These are phyloP conservation scores for Xanthia icteritia DNA, from an alignment of 2,888 invertebrate genomes.

Conservation along the genomic window DNA sequence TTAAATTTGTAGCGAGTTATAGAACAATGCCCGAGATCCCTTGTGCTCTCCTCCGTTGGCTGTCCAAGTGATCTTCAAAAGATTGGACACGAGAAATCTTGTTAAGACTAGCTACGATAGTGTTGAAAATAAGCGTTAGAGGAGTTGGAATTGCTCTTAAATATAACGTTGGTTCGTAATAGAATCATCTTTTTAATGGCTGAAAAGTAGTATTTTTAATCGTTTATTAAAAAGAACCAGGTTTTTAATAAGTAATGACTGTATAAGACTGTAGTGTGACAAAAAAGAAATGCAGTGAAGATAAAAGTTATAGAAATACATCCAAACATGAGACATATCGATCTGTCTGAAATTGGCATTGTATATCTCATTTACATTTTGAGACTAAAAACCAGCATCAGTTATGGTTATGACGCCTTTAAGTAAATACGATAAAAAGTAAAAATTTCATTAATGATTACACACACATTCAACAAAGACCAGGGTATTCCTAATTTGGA, in stretches of 20 bases:
- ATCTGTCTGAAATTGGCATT: neutral
- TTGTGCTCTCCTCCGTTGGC: conserved; percentile 34
- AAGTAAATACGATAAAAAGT: neutral
- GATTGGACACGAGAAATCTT: conserved; percentile 56
- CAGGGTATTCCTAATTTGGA: neutral
- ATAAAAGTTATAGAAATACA: neutral
- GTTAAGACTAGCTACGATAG: conserved; percentile 26
- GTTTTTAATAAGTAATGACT: too few relatives aligned
- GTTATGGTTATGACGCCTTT: too few relatives aligned
- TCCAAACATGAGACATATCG: neutral
- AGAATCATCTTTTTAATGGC: neutral
- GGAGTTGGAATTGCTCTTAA: neutral
- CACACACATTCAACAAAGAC: neutral
- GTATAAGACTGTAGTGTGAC: too few relatives aligned
- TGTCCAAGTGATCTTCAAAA: conserved; percentile 49
- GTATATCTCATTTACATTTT: neutral
- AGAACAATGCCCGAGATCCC: conserved; percentile 48
- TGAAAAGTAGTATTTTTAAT: neutral
- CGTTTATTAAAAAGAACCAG: too few relatives aligned
- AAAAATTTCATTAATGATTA: neutral
- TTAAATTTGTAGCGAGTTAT: conserved; percentile 60
- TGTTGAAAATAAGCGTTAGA: conserved; percentile 9
- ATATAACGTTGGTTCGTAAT: neutral
- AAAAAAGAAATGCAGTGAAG: neutral
- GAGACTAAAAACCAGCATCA: neutral